phyloP scores from a whole-genome alignment of 2,113 vertebrate genomes.

The Henicopernis longicauda region DNA sequence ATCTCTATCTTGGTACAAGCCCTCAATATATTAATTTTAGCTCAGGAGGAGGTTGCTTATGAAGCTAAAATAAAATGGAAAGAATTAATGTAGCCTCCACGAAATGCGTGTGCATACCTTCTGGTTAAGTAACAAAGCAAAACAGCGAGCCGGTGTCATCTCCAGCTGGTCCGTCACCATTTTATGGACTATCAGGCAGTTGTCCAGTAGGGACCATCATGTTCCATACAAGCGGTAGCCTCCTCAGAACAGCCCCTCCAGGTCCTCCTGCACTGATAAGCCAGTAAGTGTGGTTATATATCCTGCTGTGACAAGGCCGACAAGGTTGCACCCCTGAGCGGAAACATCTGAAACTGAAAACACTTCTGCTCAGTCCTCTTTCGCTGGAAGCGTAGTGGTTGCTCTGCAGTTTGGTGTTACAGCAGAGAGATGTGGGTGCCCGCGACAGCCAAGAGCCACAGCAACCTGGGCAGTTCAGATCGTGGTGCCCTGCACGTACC shows the following conservation, averaged over 20 bases:
- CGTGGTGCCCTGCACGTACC: rapidly evolving
- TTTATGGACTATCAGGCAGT: not conserved
- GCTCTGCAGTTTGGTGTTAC: not conserved
- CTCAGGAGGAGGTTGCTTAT: not conserved
- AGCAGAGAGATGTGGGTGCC: not conserved
- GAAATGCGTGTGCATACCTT: not conserved
- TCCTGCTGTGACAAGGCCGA: not conserved
- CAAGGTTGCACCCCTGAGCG: not conserved
- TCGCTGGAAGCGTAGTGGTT: rapidly evolving
- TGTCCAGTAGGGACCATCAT: not conserved
- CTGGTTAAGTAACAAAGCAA: not conserved
- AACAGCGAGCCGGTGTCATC: rapidly evolving
- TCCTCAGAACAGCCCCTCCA: not conserved
- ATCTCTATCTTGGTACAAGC: not conserved
- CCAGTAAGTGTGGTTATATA: not conserved
- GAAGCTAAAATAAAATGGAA: not conserved
- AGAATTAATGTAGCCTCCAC: not conserved
- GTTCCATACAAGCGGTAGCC: no score
- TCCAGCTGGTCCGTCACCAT: not conserved
- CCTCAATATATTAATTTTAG: not conserved
- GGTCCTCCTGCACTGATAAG: not conserved
- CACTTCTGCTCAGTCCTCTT: not conserved
- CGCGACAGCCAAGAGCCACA: not conserved
- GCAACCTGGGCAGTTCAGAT: not conserved
- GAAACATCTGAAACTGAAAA: not conserved